These are phyloP conservation scores for Melanotaenia duboulayi DNA, from an alignment of 2,113 vertebrate species.

Conservation along the genomic window DNA sequence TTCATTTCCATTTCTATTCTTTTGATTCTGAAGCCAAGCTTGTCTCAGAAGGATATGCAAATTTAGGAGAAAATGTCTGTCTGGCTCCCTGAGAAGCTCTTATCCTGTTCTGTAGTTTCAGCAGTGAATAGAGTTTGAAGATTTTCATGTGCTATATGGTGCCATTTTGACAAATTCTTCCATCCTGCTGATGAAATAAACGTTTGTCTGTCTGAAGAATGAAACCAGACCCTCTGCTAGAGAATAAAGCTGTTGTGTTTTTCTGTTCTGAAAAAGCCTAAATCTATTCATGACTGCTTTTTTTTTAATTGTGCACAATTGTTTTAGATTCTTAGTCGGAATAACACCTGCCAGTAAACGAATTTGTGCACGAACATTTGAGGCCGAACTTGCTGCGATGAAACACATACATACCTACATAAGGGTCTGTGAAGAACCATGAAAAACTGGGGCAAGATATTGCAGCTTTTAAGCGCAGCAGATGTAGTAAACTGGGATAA, in stretches of 20 bases:
- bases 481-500: conserved; percentile 53
- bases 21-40: conserved; percentile 72
- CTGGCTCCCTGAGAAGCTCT: conserved; percentile 71
- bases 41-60: conserved; percentile 77
- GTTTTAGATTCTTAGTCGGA: conserved; percentile 51
- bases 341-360: conserved; percentile 56
- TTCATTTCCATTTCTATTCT: conserved; percentile 75
- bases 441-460: conserved; percentile 65
- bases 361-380: conserved; percentile 40
- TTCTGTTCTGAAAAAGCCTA: conserved; percentile 57
- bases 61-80: conserved; percentile 76
- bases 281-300: conserved; percentile 36
- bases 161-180: conserved; percentile 60
- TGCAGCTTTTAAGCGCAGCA: conserved; percentile 62
- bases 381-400: conserved; percentile 60
- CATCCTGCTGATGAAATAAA: conserved; percentile 40
- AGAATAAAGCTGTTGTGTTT: conserved; percentile 56
- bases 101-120: conserved; percentile 60
- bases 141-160: conserved; percentile 59
- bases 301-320: conserved; percentile 19
- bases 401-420: conserved; percentile 65
- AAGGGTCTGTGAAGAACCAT: conserved; percentile 62
- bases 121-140: conserved; percentile 51
- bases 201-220: conserved; percentile 47
- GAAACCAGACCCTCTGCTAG: conserved; percentile 53